Base-by-base conservation (phyloP, 2,888 invertebrate species). In the Sarcophaga subvicina region DNA sequence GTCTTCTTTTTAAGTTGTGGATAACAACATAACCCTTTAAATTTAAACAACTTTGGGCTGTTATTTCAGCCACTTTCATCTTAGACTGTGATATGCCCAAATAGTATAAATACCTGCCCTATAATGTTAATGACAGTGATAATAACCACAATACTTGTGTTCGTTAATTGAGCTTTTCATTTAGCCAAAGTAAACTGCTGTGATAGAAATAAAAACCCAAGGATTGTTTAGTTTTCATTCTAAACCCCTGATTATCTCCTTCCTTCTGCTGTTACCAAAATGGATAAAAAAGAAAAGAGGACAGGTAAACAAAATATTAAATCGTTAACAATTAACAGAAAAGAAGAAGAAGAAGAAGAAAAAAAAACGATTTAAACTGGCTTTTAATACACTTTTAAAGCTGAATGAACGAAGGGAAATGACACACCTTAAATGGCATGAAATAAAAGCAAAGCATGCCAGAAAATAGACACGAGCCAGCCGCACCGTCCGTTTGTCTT, bases 351-450 rank as follows among this genome's bases (percentile, higher is more conserved):
- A 37, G 1, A 37, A 8, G 37, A 37, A 84, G 82, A 22, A 22
- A 22, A 20, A 72, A 79, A 83, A 54, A 17, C 14, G 76, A 82
- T 84, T 80, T 81, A 71, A 84, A 79, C 71, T 71, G 76, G 66
- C 17, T 54, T 80, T 76, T 84, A 76, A 76, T 62, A 73, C 60
- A 78, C 11, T 17, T 17, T 79, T 37, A 37, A 37, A 37, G 37
- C 37, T 37, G 37, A 37, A 37, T 37, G 37, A 37, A 37, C 73
- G 45, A 71, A 37, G 59, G 49, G 25, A 66, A 81, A 49, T 60
- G 83, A 75, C 89, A 87, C 89, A 88, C 89, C 89, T 89, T 88
- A 87, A 88, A 82, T 79, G 84, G 80, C 86, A 89, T 14, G 17
- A 54, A 54, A 14, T 14, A 54, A 54, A 8, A 54, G 54, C 12